Evolutionary conservation across 2,113 vertebrate species (phyloP).

Genomic region (Aix galericulata): DNA sequence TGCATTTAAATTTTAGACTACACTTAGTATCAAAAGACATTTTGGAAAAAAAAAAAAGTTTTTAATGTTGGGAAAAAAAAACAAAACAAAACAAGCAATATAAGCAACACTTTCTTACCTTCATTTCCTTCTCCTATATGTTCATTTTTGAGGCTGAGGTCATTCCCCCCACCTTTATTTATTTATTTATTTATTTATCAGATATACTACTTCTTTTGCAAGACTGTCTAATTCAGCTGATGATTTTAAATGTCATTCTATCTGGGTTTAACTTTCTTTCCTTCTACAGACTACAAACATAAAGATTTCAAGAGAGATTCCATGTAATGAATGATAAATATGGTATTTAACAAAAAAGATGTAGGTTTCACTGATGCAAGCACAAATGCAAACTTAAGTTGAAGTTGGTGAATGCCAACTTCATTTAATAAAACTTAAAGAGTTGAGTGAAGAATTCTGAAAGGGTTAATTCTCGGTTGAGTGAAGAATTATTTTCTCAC

Average conservation of each 20-base stretch:
- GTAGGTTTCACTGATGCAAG: background rate
- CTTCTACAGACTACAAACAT: background rate
- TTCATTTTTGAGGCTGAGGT: background rate
- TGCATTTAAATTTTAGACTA: background rate
- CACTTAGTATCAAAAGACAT: background rate
- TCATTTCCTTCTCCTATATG: background rate
- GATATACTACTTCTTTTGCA: background rate
- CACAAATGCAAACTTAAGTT: background rate
- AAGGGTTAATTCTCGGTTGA: background rate
- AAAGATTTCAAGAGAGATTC: background rate
- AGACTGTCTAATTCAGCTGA: background rate
- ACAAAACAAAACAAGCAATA: background rate
- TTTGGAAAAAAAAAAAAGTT: rapidly evolving
- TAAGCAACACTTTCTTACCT: rapidly evolving
- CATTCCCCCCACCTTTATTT: background rate
- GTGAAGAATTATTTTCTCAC: background rate
- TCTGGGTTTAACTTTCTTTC: background rate
- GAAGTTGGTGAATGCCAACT: background rate
- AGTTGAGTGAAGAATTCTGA: background rate
- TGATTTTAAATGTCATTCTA: background rate
- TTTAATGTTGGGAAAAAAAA: background rate
- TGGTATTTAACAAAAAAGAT: background rate
- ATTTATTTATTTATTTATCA: background rate
- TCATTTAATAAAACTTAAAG: background rate
- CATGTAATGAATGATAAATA: background rate